Percentiles rank a stretch among this genome's conserved stretches.
Evolutionary conservation across 2,888 invertebrate genomes (phyloP).

Genomic region (Trachelus iudaicus): DNA sequence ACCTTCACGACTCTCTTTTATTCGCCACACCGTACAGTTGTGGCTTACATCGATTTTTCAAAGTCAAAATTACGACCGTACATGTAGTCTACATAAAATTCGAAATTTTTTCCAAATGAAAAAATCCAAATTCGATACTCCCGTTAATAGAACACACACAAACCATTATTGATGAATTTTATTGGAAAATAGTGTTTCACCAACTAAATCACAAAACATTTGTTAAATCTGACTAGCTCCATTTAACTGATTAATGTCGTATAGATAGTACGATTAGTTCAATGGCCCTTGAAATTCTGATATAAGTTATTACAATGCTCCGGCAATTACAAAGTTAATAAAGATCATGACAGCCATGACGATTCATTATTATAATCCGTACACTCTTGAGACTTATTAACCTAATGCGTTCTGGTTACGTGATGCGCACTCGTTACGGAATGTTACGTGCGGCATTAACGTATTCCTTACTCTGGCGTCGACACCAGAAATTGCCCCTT

Average conservation of each 20-base stretch:
- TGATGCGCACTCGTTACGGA: conserved; percentile 22
- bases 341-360: conserved; percentile 24
- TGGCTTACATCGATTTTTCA: neutral
- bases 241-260: neutral
- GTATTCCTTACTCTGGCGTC: neutral
- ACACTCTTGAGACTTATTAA: conserved; percentile 9
- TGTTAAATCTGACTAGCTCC: neutral
- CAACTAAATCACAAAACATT: neutral
- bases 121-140: neutral
- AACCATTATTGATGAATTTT: neutral
- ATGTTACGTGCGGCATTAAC: neutral
- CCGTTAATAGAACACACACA: neutral
- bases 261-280: neutral
- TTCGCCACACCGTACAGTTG: neutral
- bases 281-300: neutral
- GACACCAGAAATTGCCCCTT: neutral
- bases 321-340: conserved; percentile 17
- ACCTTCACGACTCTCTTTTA: neutral
- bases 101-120: neutral
- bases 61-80: neutral
- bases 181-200: neutral
- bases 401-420: conserved; percentile 27
- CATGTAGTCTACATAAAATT: neutral
- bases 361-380: conserved; percentile 13
- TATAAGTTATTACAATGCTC: neutral